A percentile compares a stretch with the other conserved stretches of the same genome.
These are phyloP conservation scores for Chloebia gouldiae DNA, from an alignment of 2,113 vertebrate species.

Conservation along the genomic window DNA sequence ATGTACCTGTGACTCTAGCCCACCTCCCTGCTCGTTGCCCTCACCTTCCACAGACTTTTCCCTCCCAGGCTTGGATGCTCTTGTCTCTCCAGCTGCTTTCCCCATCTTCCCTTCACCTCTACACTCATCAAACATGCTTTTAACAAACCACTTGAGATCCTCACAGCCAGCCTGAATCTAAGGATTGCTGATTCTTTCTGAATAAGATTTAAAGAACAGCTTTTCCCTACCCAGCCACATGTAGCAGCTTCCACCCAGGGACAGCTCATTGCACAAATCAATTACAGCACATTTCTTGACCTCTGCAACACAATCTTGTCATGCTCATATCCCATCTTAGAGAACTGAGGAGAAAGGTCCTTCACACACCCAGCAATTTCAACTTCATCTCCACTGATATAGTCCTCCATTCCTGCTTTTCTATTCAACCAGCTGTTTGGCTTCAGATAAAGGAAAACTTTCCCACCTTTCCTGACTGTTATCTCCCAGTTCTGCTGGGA, in stretches of 20 bases:
- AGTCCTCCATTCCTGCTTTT: not conserved
- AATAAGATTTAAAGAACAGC: not conserved
- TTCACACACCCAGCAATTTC: not conserved
- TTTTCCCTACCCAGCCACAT: not conserved
- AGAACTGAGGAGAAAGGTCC: not conserved
- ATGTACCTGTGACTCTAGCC: fast-evolving
- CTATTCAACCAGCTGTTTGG: not conserved
- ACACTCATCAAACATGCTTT: not conserved
- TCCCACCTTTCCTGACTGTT: not conserved
- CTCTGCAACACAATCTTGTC: not conserved
- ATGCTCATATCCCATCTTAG: not conserved
- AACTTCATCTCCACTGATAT: not conserved
- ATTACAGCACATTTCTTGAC: not conserved
- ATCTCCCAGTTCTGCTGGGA: not conserved
- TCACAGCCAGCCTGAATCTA: not conserved
- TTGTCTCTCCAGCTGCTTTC: not conserved
- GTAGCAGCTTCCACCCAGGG: not conserved
- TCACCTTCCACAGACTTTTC: not conserved
- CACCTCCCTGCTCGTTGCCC: not conserved
- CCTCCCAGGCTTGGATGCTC: not conserved
- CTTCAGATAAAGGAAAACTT: not conserved
- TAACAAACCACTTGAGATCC: slow-evolving; percentile 41
- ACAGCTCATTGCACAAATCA: not conserved
- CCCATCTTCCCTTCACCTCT: not conserved
- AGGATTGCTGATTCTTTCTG: not conserved